phyloP scores from a whole-genome alignment of 2,113 vertebrate species.

The Gorsachius goisagi region DNA sequence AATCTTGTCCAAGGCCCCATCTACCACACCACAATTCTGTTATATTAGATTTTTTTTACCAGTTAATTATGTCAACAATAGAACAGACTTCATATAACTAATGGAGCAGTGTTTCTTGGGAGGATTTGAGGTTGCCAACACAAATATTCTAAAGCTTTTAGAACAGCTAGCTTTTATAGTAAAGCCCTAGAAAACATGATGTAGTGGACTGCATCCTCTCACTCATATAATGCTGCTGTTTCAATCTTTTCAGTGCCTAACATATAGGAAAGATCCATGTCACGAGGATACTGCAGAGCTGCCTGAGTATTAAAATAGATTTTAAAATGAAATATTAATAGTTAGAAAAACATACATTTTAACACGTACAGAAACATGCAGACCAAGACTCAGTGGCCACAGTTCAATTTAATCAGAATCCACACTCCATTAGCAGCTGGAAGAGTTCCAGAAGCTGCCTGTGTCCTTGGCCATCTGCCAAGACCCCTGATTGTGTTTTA shows the following conservation, averaged over 20 bases:
- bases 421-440: slow-evolving; percentile 54
- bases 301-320: background rate
- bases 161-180: background rate
- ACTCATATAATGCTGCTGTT: background rate
- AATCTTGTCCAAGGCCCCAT: background rate
- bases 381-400: background rate
- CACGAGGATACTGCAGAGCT: background rate
- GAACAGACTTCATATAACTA: background rate
- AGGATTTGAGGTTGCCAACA: background rate
- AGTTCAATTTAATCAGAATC: slow-evolving; percentile 51
- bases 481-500: slow-evolving; percentile 24
- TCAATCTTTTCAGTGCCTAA: background rate
- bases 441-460: slow-evolving; percentile 21
- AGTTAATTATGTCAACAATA: background rate
- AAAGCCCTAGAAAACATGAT: background rate
- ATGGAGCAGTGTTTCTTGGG: background rate
- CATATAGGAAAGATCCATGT: background rate
- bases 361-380: background rate
- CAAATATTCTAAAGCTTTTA: background rate
- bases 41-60: background rate
- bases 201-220: background rate
- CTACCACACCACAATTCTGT: background rate
- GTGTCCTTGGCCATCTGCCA: slow-evolving; percentile 32
- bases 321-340: slow-evolving; percentile 3
- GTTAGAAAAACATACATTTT: background rate